Evolutionary conservation across 2,113 vertebrate species (phyloP).

Genomic region (Rhinolophus sinicus): DNA sequence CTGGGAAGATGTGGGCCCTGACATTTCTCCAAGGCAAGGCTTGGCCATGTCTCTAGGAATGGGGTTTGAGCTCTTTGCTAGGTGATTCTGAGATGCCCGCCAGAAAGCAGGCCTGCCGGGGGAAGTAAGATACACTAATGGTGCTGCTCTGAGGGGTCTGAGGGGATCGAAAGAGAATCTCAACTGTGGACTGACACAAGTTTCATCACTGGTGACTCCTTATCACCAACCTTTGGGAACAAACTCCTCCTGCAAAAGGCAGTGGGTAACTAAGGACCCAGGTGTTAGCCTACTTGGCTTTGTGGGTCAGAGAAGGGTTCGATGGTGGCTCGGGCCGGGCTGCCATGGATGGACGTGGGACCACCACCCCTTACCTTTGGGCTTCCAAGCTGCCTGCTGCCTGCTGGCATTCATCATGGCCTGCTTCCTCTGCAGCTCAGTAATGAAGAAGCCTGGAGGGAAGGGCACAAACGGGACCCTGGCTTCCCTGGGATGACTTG

Average conservation of each 20-base stretch:
- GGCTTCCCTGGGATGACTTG: accelerated
- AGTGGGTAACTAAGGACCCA: neutral
- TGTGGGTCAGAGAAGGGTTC: neutral
- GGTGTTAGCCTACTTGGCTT: neutral
- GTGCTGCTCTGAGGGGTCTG: neutral
- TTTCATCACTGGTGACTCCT: neutral
- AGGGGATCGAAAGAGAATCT: neutral
- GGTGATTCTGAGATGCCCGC: neutral
- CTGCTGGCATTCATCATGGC: constrained; percentile 96
- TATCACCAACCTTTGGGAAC: neutral
- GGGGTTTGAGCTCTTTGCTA: neutral
- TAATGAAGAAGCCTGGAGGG: constrained; percentile 93
- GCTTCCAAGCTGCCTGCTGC: constrained; percentile 92
- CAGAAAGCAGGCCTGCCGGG: neutral
- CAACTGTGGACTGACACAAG: neutral
- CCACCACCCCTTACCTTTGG: constrained; percentile 89
- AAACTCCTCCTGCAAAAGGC: neutral
- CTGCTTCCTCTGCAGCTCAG: constrained; percentile 96
- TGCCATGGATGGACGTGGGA: accelerated
- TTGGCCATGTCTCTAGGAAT: neutral
- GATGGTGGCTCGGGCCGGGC: neutral
- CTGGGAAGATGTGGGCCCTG: neutral
- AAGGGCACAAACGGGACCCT: neutral
- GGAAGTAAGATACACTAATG: neutral
- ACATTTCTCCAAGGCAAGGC: neutral